Conservation (phyloP, 2,888 invertebrate genomes). For the Drosophila maculinotata region DNA sequence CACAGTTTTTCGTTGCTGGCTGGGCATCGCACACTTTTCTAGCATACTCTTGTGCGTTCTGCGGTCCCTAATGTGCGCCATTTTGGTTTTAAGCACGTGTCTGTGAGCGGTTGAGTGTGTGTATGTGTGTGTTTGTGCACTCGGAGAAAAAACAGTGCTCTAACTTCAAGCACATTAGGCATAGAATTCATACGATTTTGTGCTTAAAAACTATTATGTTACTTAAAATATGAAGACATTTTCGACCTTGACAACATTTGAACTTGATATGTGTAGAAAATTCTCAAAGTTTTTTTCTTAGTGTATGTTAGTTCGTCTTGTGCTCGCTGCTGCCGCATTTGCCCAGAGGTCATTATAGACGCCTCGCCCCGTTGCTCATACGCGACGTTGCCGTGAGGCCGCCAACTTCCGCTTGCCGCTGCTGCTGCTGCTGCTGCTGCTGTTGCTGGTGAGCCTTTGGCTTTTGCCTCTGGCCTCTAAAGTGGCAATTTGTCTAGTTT, state of each 20-base stretch:
- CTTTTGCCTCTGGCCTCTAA: conserved; percentile 67
- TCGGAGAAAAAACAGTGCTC: no score
- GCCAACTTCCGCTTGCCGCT: conserved; percentile 14
- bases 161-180: no score
- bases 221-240: no score
- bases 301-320: neutral
- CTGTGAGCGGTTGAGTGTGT: conserved; percentile 17
- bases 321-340: conserved; percentile 48
- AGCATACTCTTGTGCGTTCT: conserved; percentile 57
- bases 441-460: conserved; percentile 36
- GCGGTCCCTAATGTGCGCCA: conserved; percentile 77
- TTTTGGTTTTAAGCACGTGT: conserved; percentile 68
- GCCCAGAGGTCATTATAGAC: conserved; percentile 75
- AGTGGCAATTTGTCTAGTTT: conserved; percentile 82
- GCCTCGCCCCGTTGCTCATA: conserved; percentile 46
- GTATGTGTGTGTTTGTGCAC: conserved; percentile 19
- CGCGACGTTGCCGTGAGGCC: conserved; percentile 22
- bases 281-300: no score
- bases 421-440: conserved; percentile 51
- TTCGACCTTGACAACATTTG: no score
- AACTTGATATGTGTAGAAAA: no score
- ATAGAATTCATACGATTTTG: no score
- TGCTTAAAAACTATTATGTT: no score
- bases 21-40: conserved; percentile 49
- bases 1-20: conserved; percentile 17